These are phyloP conservation scores for Amiota communis DNA, from an alignment of 2,888 invertebrate genomes.

Conservation along the genomic window DNA sequence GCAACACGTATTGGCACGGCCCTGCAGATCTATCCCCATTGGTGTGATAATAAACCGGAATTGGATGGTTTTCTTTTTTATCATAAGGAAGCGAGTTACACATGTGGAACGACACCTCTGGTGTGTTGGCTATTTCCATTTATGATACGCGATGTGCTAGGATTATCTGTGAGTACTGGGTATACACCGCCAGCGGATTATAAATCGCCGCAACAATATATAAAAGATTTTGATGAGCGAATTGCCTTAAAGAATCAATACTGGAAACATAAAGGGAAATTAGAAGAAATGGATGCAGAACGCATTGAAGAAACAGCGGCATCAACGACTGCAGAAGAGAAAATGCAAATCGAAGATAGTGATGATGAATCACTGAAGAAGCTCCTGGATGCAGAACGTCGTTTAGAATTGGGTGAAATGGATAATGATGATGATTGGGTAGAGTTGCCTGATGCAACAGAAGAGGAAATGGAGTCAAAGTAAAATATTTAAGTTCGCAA, in stretches of 20 bases:
- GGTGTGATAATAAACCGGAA: slow-evolving; percentile 71
- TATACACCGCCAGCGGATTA: slow-evolving; percentile 76
- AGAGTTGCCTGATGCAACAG: not conserved
- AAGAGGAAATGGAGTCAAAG: not conserved
- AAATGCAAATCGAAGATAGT: slow-evolving; percentile 34
- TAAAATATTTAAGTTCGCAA: not conserved
- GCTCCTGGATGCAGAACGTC: slow-evolving; percentile 53
- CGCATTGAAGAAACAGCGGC: slow-evolving; percentile 37
- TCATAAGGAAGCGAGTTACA: slow-evolving; percentile 87
- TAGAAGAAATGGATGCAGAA: slow-evolving; percentile 38
- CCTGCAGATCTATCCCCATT: slow-evolving; percentile 64
- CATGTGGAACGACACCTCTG: slow-evolving; percentile 85
- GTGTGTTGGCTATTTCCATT: slow-evolving; percentile 93
- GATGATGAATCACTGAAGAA: slow-evolving; percentile 50
- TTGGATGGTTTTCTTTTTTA: slow-evolving; percentile 94
- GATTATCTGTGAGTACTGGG: slow-evolving; percentile 68
- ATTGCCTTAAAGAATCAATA: slow-evolving; percentile 45
- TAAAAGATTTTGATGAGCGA: slow-evolving; percentile 74
- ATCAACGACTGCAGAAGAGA: slow-evolving; percentile 3
- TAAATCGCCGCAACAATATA: slow-evolving; percentile 73
- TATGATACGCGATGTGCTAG: slow-evolving; percentile 85
- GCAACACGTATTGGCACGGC: slow-evolving; percentile 48
- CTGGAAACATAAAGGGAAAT: not conserved
- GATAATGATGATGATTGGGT: not conserved
- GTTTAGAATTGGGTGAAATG: slow-evolving; percentile 53